Conservation (phyloP, 2,888 invertebrate species). For the Callyntrura sp. region DNA sequence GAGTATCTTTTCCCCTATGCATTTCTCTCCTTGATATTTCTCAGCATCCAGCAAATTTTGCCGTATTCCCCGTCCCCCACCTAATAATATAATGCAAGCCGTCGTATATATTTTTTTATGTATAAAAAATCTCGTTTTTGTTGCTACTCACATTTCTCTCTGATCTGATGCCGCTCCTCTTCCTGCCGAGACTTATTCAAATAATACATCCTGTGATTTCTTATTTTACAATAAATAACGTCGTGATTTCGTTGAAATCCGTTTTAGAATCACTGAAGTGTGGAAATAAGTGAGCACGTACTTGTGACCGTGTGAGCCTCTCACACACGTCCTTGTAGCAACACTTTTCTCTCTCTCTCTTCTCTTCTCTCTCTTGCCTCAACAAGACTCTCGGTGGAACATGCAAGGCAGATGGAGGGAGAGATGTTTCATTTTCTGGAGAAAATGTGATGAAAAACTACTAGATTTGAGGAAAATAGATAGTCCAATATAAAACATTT, state of each 20-base stretch:
- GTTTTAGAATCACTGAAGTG: slow-evolving; percentile 66
- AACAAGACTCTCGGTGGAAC: not conserved
- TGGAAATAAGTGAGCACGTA: slow-evolving; percentile 73
- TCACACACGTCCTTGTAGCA: not conserved
- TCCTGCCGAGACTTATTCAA: slow-evolving; percentile 46
- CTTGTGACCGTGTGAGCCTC: slow-evolving; percentile 11
- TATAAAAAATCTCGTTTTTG: too few relatives aligned
- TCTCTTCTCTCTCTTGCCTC: not conserved
- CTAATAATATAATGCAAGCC: not conserved
- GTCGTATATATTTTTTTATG: not conserved
- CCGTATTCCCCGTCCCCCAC: not conserved
- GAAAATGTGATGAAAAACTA: slow-evolving; percentile 65
- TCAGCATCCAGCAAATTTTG: not conserved
- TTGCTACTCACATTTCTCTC: not conserved
- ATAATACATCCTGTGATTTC: slow-evolving; percentile 57
- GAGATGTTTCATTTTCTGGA: slow-evolving; percentile 58
- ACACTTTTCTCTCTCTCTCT: not conserved
- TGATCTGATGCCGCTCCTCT: not conserved
- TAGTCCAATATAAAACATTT: not conserved
- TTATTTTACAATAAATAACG: slow-evolving; percentile 69
- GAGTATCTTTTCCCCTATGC: not conserved
- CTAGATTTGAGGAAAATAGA: not conserved
- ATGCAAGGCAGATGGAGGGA: slow-evolving; percentile 29
- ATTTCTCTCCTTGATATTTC: not conserved
- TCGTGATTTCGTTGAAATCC: slow-evolving; percentile 71